These are phyloP conservation scores for Tiliacea aurago DNA, from an alignment of 2,888 invertebrate species.

Conservation along the genomic window DNA sequence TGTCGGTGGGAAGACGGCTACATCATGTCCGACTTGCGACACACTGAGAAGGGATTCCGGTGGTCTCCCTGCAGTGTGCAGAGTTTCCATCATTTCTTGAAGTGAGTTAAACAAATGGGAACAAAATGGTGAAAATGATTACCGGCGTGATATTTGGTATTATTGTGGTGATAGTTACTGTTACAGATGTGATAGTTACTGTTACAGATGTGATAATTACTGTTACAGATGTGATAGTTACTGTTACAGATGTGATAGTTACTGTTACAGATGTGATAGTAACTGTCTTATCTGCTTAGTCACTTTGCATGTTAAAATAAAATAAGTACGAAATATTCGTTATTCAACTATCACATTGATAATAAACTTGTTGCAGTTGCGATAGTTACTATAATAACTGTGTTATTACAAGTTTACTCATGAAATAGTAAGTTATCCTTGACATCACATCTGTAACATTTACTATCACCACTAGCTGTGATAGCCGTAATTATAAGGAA, in stretches of 20 bases:
- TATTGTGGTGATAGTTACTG: not conserved
- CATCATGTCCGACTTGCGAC: slow-evolving; percentile 98
- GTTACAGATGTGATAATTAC: not conserved
- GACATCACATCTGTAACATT: not conserved
- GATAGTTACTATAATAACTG: not conserved
- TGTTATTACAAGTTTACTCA: not conserved
- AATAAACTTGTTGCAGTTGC: not conserved
- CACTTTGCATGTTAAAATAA: not conserved
- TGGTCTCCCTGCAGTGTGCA: slow-evolving; percentile 98
- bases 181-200: not conserved
- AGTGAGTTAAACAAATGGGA: slow-evolving; percentile 87
- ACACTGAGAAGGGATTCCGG: slow-evolving; percentile 98
- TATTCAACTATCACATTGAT: not conserved
- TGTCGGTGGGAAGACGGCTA: slow-evolving; percentile 99
- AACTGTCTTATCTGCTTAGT: too few species aligned
- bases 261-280: not conserved
- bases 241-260: not conserved
- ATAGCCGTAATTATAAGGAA: not conserved
- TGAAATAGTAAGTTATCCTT: not conserved
- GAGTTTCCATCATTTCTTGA: slow-evolving; percentile 98
- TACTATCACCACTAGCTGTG: not conserved
- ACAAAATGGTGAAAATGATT: not conserved
- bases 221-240: slow-evolving; percentile 3
- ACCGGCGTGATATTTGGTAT: not conserved
- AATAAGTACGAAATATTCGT: not conserved